Evolutionary conservation across 2,888 invertebrate species (phyloP).

Genomic region (Trilocha varians): DNA sequence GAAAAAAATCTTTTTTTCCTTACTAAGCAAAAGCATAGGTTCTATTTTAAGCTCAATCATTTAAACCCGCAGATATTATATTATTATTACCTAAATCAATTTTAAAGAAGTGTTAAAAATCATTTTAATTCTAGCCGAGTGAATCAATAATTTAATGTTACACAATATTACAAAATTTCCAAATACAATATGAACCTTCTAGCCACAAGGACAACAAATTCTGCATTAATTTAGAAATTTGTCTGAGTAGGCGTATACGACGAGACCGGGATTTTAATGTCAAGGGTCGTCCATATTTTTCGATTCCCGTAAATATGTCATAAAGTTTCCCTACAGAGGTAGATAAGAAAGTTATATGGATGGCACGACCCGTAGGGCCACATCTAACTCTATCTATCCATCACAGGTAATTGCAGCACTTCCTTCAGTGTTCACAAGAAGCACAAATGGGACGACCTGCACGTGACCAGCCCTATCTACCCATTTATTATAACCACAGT

Average conservation of each 20-base stretch:
- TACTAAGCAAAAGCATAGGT: no score
- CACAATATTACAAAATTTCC: neutral
- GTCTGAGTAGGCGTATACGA: constrained; percentile 17
- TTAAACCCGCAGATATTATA: no score
- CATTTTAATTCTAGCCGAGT: no score
- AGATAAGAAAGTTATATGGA: constrained; percentile 63
- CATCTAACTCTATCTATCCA: constrained; percentile 59
- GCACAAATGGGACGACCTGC: constrained; percentile 53
- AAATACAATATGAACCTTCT: neutral
- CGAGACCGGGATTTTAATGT: constrained; percentile 42
- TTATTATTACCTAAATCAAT: no score
- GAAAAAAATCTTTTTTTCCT: no score
- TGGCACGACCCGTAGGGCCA: constrained; percentile 47
- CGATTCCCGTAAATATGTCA: constrained; percentile 61
- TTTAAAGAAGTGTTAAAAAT: no score
- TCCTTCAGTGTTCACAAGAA: constrained; percentile 59
- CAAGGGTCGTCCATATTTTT: constrained; percentile 57
- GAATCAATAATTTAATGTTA: no score
- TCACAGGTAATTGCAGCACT: constrained; percentile 62
- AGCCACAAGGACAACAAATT: neutral
- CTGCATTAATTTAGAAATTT: neutral
- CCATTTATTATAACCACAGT: constrained; percentile 47
- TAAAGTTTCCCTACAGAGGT: constrained; percentile 55
- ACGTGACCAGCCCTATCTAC: constrained; percentile 54
- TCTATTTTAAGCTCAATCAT: no score